A percentile compares a stretch with the other conserved stretches of the same genome.
phyloP scores from a whole-genome alignment of 2,113 vertebrate genomes.

The Antechinus stuartii region DNA sequence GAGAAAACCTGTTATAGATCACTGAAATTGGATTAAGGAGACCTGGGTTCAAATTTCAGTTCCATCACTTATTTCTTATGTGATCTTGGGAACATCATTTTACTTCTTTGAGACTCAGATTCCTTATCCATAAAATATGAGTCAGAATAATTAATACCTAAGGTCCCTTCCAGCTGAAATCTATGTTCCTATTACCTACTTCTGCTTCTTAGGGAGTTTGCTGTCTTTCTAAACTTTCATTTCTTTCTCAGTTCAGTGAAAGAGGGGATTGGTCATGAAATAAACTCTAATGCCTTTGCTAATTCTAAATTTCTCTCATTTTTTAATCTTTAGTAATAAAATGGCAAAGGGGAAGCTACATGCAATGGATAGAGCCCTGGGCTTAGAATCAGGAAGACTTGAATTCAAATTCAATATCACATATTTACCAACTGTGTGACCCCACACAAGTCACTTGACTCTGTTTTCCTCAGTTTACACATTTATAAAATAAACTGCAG shows the following conservation, averaged over 20 bases:
- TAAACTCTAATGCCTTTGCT: neutral
- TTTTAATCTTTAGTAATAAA: neutral
- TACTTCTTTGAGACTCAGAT: neutral
- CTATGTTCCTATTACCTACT: neutral
- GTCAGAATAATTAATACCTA: neutral
- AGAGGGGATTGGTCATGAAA: neutral
- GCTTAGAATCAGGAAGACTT: neutral
- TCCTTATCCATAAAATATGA: neutral
- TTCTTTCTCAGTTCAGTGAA: neutral
- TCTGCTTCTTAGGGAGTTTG: neutral
- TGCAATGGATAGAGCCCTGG: no score
- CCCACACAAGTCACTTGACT: neutral
- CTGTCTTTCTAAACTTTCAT: neutral
- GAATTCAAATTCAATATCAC: fast-evolving
- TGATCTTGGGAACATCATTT: neutral
- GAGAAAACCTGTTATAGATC: neutral
- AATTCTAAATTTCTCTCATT: neutral
- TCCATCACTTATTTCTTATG: neutral
- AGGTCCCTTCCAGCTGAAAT: neutral
- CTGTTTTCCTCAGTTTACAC: neutral
- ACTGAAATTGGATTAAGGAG: neutral
- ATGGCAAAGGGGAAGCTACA: no score
- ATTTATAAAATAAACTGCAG: neutral
- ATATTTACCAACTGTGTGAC: fast-evolving
- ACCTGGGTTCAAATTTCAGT: neutral